These are phyloP conservation scores for Chesias legatella DNA, from an alignment of 2,888 invertebrate genomes.

Conservation along the genomic window DNA sequence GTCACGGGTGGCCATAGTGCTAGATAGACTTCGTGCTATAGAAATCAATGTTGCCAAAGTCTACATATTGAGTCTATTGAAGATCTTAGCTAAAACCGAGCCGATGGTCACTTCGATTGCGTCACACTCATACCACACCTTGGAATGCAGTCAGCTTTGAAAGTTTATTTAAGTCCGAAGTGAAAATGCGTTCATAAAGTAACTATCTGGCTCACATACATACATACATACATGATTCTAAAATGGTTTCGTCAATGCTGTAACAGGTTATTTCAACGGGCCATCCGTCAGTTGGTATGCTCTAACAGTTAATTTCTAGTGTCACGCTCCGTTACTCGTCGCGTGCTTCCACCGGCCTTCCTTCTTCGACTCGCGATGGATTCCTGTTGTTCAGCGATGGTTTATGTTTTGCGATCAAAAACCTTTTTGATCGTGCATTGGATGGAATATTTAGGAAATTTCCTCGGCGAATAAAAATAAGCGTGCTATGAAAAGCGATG, in stretches of 20 bases:
- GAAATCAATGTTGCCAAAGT: constrained; percentile 14
- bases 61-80: no score
- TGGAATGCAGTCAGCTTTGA: constrained; percentile 27
- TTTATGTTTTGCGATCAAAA: constrained; percentile 22
- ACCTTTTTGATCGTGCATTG: constrained; percentile 8
- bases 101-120: constrained; percentile 18
- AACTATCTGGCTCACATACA: constrained; percentile 5
- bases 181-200: constrained; percentile 31
- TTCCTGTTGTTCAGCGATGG: constrained; percentile 40
- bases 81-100: constrained; percentile 1
- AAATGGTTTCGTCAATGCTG: constrained; percentile 59
- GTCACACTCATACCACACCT: constrained; percentile 17
- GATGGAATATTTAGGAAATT: no score
- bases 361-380: constrained; percentile 57
- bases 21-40: constrained; percentile 41
- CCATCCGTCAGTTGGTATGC: constrained; percentile 50
- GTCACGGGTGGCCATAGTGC: constrained; percentile 72
- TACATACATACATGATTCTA: constrained; percentile 32
- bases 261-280: constrained; percentile 63
- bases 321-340: constrained; percentile 73
- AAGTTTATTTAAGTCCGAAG: constrained; percentile 22
- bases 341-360: constrained; percentile 68
- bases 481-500: no score
- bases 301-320: constrained; percentile 77
- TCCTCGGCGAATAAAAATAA: no score